Base-by-base conservation (phyloP, 2,888 invertebrate species). In the Pyralis farinalis region DNA sequence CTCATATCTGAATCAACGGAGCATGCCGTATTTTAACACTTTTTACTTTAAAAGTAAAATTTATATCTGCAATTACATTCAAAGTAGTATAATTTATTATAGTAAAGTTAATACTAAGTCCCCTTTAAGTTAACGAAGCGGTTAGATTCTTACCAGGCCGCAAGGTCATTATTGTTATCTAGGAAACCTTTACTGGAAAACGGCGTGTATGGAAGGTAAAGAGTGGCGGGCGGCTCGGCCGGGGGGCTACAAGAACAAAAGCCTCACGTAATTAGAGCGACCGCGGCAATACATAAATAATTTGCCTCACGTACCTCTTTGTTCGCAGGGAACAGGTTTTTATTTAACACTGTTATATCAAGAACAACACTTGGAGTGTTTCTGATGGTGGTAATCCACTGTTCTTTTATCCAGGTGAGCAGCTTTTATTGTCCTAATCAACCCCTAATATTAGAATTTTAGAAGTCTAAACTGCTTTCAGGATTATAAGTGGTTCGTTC, bases 251-350 rank as follows among this genome's bases (percentile, higher is more conserved):
- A 72, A 70, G 77, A 87, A 87, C 87, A 87, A 88, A 86, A 82
- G 86, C 73, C 79, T 74, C 69, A 72, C 77, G 83, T 88, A 86
- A 87, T 87, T 86, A 87, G 85, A 83, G 71, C 82, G 78, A 75
- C 84, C 84, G 71, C 74, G 69, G 85, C 80, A 79, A 87, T 86
- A 86, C 86, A 87, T 87, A 85, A 86, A 85, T 86, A 86, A 87
- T 87, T 87, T 86, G 81, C 80, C 79, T 77, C 86, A 86, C 85
- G 86, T 86, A 77, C 74, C 76, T 70, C 83, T 86, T 87, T 87
- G 85, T 84, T 83, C 78, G 50, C 47, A 48, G 62, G 66, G 67
- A 73, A 76, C 82, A 77, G 79, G 75, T 81, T 85, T 85, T 83
- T 84, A 85, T 86, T 83, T 82, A 82, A 82, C 73, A 71, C 75